Base-by-base conservation (phyloP, 2,888 invertebrate genomes). In the Nemoura dubitans region DNA sequence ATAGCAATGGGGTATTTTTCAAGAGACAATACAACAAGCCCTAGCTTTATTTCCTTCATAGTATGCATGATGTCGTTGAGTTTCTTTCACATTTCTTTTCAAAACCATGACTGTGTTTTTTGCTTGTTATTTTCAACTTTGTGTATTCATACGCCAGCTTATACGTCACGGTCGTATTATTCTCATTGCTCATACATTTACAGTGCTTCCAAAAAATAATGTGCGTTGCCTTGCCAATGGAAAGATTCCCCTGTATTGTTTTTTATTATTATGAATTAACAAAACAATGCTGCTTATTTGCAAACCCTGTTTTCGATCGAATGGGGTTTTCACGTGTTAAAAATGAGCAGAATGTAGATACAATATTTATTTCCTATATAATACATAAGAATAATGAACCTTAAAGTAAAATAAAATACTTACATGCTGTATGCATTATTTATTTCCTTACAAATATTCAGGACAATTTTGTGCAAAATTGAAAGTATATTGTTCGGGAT, bases 111-210 rank as follows among this genome's bases (percentile, higher is more conserved):
- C 2, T 3, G 3, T 3, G 59, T 59, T 59, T 59, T 59, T 59
- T 59, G 59, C 59, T 59, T 59, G 59, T 59, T 59, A 59, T 59
- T 59, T 59, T 59, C 16, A 59, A 59, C 59, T 59, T 59, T 59
- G 59, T 59, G 59, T 59, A 59, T 59, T 59, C 59, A 59, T 21
- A 59, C 6, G 59, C 59, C 10, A 21, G 59, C 59, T 59, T 59
- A 59, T 10, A 59, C 59, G 21, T 59, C 59, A 59, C 21, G 2
- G 16, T 21, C 21, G 16, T 21, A 59, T 59, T 59, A 36, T 59
- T 59, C 59, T 59, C 21, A 59, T 21, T 59, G 59, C 59, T 59
- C 59, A 59, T 16, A 59, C 59, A 59, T 59, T 59, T 59, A 7
- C 21, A 59, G 14, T 59, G 59, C 59, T 21, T 16, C 59, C 59